These are phyloP conservation scores for Telmatherina bonti DNA, from an alignment of 2,797 vertebrate genomes.

Conservation along the genomic window DNA sequence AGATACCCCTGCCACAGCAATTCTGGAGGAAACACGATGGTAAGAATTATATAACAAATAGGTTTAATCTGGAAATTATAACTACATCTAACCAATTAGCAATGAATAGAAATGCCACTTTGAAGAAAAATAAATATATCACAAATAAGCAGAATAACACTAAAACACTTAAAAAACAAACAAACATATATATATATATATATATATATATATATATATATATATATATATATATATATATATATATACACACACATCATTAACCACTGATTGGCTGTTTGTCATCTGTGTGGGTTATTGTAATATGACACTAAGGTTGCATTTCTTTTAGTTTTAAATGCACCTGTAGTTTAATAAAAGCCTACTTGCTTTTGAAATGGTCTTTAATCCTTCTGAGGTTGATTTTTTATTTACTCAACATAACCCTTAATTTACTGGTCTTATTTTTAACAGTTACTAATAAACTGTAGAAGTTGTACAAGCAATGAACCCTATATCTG, in stretches of 20 bases:
- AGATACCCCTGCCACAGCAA: constrained; percentile 5
- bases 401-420: too few relatives aligned
- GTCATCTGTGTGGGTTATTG: not conserved
- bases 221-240: too few relatives aligned
- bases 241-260: too few relatives aligned
- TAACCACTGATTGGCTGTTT: not conserved
- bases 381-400: too few relatives aligned
- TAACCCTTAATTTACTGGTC: too few relatives aligned
- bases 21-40: constrained; percentile 33
- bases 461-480: not conserved
- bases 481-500: not conserved
- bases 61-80: not conserved
- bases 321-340: too few relatives aligned
- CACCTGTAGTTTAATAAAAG: too few relatives aligned
- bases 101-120: not conserved
- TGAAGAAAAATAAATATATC: not conserved
- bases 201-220: too few relatives aligned
- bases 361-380: too few relatives aligned
- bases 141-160: not conserved
- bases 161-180: not conserved
- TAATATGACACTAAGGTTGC: too few relatives aligned
- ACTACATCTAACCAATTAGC: not conserved
- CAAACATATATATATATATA: too few relatives aligned
- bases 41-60: constrained; percentile 36
- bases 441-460: too few relatives aligned